Percentiles rank a stretch among this genome's conserved stretches.
Evolutionary conservation across 2,888 invertebrate species (phyloP).

Genomic region (Chalcosyrphus nemorum): DNA sequence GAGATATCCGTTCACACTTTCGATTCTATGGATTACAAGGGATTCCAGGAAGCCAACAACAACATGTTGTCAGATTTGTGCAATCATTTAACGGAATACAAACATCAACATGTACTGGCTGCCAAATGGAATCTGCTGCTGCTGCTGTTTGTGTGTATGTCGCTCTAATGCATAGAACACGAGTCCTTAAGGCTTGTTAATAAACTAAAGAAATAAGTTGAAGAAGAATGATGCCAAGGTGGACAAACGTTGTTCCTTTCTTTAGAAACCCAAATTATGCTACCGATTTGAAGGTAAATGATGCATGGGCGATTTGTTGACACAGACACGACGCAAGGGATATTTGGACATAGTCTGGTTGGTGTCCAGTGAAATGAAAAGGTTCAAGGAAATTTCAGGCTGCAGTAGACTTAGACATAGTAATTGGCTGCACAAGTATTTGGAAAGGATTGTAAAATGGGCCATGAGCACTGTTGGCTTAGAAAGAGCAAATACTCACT

Average conservation of each 20-base stretch:
- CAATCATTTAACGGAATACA: constrained; percentile 9
- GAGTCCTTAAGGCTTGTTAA: constrained; percentile 49
- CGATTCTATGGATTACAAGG: background rate
- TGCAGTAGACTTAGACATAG: background rate
- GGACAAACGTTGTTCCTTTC: constrained; percentile 25
- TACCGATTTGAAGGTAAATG: constrained; percentile 48
- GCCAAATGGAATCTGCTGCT: constrained; percentile 13
- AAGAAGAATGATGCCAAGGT: background rate
- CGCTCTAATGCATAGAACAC: constrained; percentile 32
- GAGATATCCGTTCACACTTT: constrained; percentile 60
- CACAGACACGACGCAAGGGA: background rate
- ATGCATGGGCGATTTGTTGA: background rate
- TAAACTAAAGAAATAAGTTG: constrained; percentile 17
- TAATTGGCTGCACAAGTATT: constrained; percentile 8
- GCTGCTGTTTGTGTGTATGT: too few species aligned
- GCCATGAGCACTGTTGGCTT: background rate
- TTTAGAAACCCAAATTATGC: constrained; percentile 52
- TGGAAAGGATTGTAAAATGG: constrained; percentile 11
- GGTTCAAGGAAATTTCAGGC: background rate
- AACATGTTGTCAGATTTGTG: constrained; percentile 10
- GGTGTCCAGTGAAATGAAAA: background rate
- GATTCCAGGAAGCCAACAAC: constrained; percentile 20
- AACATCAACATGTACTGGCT: too few species aligned
- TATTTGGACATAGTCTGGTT: constrained; percentile 1
- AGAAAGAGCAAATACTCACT: background rate